phyloP scores from a whole-genome alignment of 1,140 invertebrate genomes.

The Chrysoperla carnea region DNA sequence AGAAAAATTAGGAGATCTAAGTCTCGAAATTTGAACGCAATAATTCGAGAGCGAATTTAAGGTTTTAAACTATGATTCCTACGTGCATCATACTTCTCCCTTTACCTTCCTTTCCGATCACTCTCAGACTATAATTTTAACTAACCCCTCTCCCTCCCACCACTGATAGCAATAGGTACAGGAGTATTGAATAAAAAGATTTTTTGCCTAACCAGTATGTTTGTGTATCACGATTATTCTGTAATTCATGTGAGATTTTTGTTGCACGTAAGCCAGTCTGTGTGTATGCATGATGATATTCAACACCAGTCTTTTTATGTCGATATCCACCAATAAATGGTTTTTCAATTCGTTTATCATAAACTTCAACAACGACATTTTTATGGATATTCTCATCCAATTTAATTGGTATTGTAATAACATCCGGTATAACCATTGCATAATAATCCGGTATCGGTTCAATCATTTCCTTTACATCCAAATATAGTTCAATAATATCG shows the following conservation, averaged over 20 bases:
- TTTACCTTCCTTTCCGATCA: no score
- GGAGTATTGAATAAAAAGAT: conserved; percentile 17
- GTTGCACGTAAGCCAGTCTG: conserved; percentile 38
- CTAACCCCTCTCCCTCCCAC: no score
- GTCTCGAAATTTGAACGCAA: no score
- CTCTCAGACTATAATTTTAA: no score
- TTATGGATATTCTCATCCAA: conserved; percentile 22
- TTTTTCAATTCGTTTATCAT: conserved; percentile 33
- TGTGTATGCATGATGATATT: conserved; percentile 41
- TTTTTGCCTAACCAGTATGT: conserved; percentile 26
- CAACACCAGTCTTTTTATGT: conserved; percentile 30
- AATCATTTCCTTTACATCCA: neutral
- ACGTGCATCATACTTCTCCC: no score
- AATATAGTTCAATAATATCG: neutral
- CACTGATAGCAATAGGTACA: no score
- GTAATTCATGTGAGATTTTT: conserved; percentile 26
- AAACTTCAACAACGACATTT: conserved; percentile 36
- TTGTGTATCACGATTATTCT: conserved; percentile 35
- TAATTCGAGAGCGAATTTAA: no score
- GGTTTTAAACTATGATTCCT: no score
- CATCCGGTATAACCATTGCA: conserved; percentile 27
- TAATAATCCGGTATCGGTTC: conserved; percentile 12
- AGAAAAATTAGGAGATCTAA: no score
- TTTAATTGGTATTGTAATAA: conserved; percentile 29
- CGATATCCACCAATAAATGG: conserved; percentile 43